Evolutionary conservation across 2,797 vertebrate genomes (phyloP), one percentile per base, ranked within the genome.

Genomic region (Chanos chanos): DNA sequence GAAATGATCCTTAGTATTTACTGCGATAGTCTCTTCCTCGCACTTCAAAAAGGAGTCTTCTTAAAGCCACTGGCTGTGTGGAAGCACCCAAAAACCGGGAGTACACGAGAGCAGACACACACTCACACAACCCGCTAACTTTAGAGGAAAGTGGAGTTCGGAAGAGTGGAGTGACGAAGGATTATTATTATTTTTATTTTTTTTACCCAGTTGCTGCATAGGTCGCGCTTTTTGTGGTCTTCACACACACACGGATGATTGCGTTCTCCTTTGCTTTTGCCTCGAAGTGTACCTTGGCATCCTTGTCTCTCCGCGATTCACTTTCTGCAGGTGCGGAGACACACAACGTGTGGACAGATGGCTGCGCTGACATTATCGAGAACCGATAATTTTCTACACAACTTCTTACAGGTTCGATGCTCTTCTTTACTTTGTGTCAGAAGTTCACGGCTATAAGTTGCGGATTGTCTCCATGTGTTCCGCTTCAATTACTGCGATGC

Each of bases 361-460:
- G 91, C 89, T 85, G 86, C 89, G 53, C 76, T 91, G 79, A 85
- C 88, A 34, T 85, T 90, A 65, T 86, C 88, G 59, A 89, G 89
- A 76, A 86, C 84, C 15, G 90, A 91, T 71, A 89, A 87, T 79
- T 88, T 89, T 80, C 83, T 92, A 56, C 88, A 90, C 74, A 87
- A 86, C 30, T 92, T 92, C 77, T 74, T 92, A 70, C 91, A 93
- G 91, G 92, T 93, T 81, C 65, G 87, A 77, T 54, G 10, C 4
- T 22, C 8, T 12, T n/a, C 7, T 6, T n/a, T n/a, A n/a, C n/a
- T n/a, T n/a, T n/a, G n/a, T n/a, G n/a, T n/a, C n/a, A n/a, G n/a
- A n/a, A n/a, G n/a, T n/a, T n/a, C n/a, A n/a, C n/a, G n/a, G n/a
- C n/a, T n/a, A n/a, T n/a, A n/a, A n/a, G n/a, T n/a, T n/a, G n/a